Conservation (phyloP, 2,113 vertebrate genomes). For the Paramisgurnus dabryanus region DNA sequence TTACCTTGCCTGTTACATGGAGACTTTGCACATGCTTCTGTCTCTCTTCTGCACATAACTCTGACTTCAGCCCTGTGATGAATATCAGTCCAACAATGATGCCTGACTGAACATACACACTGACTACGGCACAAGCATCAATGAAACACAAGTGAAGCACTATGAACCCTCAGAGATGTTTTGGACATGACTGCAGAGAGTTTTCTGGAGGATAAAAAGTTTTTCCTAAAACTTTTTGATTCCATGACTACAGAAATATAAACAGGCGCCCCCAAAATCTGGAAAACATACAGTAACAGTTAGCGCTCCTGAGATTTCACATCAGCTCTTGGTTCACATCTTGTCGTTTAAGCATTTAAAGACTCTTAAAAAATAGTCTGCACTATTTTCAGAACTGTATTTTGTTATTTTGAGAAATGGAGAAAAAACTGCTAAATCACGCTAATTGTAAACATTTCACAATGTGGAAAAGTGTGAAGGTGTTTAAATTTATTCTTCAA, state of each 20-base stretch:
- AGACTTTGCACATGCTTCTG: neutral
- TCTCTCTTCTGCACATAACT: neutral
- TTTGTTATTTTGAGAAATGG: too few species aligned
- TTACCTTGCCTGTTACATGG: neutral
- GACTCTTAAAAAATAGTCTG: neutral
- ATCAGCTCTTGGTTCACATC: neutral
- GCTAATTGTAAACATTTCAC: too few species aligned
- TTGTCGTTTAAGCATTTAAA: too few species aligned
- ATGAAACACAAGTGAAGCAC: neutral
- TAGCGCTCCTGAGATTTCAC: slow-evolving; percentile 17
- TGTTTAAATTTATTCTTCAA: too few species aligned
- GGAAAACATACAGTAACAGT: neutral
- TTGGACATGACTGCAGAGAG: slow-evolving; percentile 37
- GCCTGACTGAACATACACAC: slow-evolving; percentile 5
- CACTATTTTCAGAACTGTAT: too few species aligned
- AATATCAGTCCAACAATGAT: slow-evolving; percentile 11
- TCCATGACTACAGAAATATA: slow-evolving; percentile 10
- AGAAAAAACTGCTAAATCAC: too few species aligned
- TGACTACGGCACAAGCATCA: too few species aligned
- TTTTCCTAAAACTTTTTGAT: neutral
- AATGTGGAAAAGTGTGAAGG: too few species aligned
- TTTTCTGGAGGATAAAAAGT: slow-evolving; percentile 43
- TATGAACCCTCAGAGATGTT: slow-evolving; percentile 16
- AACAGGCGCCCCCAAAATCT: neutral
- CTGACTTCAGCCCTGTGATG: neutral